A percentile compares a stretch with the other conserved stretches of the same genome.
These are phyloP conservation scores for Regulus satrapa DNA, from an alignment of 2,113 vertebrate genomes.

Conservation along the genomic window DNA sequence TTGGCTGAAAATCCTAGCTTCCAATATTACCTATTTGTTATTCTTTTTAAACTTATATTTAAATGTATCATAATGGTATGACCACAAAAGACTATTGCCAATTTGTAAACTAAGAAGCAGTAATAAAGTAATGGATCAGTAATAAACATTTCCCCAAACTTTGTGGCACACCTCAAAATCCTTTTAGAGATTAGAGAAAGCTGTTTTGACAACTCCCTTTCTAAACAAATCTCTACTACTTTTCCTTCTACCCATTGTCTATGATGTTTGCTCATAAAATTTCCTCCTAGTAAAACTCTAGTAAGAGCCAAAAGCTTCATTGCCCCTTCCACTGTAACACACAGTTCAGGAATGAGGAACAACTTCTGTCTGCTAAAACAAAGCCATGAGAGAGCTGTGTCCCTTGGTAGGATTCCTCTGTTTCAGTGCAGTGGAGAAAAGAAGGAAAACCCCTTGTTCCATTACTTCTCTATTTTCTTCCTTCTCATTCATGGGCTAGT, in stretches of 20 bases:
- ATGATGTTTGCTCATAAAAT: neutral
- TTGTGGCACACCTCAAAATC: neutral
- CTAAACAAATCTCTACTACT: neutral
- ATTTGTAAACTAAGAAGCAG: neutral
- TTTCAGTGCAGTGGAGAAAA: neutral
- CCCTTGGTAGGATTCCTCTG: neutral
- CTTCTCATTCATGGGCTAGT: neutral
- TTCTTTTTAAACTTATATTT: neutral
- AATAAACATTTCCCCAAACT: neutral
- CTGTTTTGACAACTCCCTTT: neutral
- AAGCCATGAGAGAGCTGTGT: accelerated
- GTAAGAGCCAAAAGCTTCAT: neutral
- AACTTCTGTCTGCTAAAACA: neutral
- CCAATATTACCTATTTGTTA: neutral
- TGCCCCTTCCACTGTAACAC: neutral
- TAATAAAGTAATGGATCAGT: neutral
- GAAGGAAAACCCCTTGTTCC: neutral
- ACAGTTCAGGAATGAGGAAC: neutral
- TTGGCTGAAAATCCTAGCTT: neutral
- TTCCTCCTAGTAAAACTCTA: neutral
- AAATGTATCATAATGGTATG: neutral
- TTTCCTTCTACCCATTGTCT: neutral
- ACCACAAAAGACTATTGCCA: neutral
- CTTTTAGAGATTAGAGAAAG: neutral
- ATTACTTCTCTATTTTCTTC: neutral